Percentiles rank a stretch among this genome's conserved stretches.
These are phyloP conservation scores for Lateolabrax maculatus DNA, from an alignment of 2,797 vertebrate species.

Conservation along the genomic window DNA sequence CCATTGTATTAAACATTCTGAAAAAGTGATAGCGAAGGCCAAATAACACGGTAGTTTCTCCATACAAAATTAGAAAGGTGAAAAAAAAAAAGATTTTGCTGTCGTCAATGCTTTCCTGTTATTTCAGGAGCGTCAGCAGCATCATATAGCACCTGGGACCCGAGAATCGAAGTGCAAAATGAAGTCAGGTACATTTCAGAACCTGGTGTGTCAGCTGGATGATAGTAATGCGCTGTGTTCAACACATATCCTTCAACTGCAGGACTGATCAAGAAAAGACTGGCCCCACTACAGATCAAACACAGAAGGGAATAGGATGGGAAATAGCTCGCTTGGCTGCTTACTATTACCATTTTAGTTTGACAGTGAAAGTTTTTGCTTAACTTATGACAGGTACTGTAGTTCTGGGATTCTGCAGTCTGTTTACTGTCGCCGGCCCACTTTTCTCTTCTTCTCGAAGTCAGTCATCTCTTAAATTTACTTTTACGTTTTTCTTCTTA, in stretches of 20 bases:
- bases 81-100: neutral
- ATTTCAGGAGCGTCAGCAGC: conserved; percentile 10
- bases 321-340: neutral
- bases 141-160: conserved; percentile 12
- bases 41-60: neutral
- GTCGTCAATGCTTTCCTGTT: neutral
- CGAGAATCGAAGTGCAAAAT: conserved; percentile 12
- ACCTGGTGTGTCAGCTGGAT: conserved; percentile 10
- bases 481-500: neutral
- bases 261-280: conserved; percentile 3
- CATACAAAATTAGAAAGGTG: neutral
- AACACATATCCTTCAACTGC: neutral
- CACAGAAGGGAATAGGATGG: neutral
- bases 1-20: neutral
- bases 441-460: neutral
- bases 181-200: conserved; percentile 1
- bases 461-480: neutral
- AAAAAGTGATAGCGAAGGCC: neutral
- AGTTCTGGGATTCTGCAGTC: neutral
- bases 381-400: neutral
- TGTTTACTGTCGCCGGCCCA: neutral
- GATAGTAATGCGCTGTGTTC: conserved; percentile 3
- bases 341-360: neutral
- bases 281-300: neutral
- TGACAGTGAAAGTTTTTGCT: neutral